Evolutionary conservation across 2,113 vertebrate species (phyloP), one percentile per base, ranked within the genome.

Genomic region (Corythoichthys haematopterus): DNA sequence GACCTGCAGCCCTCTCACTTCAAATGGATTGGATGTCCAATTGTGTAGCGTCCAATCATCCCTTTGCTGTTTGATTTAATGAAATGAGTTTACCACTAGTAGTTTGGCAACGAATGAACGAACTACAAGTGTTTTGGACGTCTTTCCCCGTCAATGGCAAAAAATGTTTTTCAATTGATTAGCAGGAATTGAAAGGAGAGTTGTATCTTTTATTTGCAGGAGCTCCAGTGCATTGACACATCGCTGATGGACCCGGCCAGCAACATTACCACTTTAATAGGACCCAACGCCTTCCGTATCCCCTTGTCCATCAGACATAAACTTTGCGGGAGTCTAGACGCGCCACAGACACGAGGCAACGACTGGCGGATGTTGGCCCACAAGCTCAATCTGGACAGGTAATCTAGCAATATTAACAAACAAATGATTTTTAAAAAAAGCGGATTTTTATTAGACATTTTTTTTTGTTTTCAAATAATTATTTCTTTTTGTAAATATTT

Each of bases 291-390:
- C 7, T 99, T 99, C 88, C 95, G 96, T 76, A 98, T 99, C 69
- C 97, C 97, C 0, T 91, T 95, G n/a, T 95, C 96, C 0, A 98
- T 99, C 81, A 87, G 97, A 61, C 97, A 99, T 90, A 99, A 99
- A 89, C 92, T 98, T 70, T 98, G 97, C 62, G 96, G 94, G 84
- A 99, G 97, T 82, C 91, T 99, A 84, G 97, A 99, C 0, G 96
- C 97, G 0, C 97, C 97, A 0, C 96, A 98, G 89, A 97, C 94
- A 8, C 89, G 97, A 59, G 97, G 97, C 69, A 98, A 98, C 0
- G 97, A 99, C 93, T 99, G 97, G 97, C 89, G 97, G 83, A 94
- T 98, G 94, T 87, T 99, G 81, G 97, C 97, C 16, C 97, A 96
- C 87, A 99, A 98, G 85, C 93, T 99, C 57, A 95, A 92, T 87